Evolutionary conservation across 2,113 vertebrate genomes (phyloP).

Genomic region (Pseudonaja textilis): DNA sequence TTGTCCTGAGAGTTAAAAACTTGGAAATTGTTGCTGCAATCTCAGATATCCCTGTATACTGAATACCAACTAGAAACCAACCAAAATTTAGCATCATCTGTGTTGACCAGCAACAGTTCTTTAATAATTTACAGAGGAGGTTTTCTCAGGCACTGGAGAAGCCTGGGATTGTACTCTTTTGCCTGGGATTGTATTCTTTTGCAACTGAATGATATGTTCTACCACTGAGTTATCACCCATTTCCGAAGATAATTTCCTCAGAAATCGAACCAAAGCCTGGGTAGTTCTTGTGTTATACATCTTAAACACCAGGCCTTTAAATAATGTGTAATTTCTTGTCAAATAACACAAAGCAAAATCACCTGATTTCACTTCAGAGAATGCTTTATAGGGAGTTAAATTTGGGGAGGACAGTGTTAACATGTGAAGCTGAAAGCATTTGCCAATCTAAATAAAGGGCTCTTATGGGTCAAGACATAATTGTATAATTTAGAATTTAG

Average conservation of each 20-base stretch:
- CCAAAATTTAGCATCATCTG: background rate
- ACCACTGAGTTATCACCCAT: background rate
- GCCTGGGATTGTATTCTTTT: background rate
- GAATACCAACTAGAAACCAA: background rate
- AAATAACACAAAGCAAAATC: background rate
- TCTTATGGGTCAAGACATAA: background rate
- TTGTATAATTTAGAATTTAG: background rate
- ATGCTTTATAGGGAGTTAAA: background rate
- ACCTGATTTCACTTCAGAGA: background rate
- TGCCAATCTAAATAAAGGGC: background rate
- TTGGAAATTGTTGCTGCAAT: background rate
- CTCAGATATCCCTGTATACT: background rate
- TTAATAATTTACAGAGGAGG: background rate
- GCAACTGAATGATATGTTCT: background rate
- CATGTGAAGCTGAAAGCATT: background rate
- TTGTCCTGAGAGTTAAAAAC: background rate
- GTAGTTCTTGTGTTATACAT: background rate
- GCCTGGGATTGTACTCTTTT: background rate
- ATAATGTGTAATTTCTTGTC: background rate
- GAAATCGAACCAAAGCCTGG: background rate
- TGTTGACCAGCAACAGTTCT: background rate
- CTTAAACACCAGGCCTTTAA: background rate
- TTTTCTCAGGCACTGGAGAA: background rate
- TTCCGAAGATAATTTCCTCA: background rate
- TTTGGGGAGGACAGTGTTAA: background rate